Percentiles rank a stretch among this genome's conserved stretches.
Conservation (phyloP, 2,113 vertebrate genomes). For the Dryoscopus gambensis region DNA sequence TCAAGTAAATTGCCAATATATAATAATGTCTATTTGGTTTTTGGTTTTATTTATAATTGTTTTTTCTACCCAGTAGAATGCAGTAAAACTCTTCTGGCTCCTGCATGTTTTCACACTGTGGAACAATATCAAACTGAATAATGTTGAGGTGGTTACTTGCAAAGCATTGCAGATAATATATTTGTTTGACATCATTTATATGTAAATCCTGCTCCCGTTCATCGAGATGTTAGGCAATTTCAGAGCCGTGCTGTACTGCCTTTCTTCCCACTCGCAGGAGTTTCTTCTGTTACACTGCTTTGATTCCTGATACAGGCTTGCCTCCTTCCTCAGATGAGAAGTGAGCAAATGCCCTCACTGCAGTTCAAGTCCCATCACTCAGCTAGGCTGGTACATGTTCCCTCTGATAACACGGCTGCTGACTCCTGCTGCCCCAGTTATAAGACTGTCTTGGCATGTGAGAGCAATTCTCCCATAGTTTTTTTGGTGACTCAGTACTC, state of each 20-base stretch:
- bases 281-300: not conserved
- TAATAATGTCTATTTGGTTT: not conserved
- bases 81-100: constrained; percentile 1
- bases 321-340: not conserved
- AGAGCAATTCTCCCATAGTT: rapidly evolving
- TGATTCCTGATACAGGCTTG: not conserved
- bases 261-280: not conserved
- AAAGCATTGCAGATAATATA: constrained; percentile 38
- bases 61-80: not conserved
- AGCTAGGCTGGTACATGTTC: not conserved
- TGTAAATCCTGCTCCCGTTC: constrained; percentile 63
- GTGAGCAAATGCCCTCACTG: not conserved
- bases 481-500: not conserved
- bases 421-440: not conserved
- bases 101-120: constrained; percentile 27
- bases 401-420: not conserved
- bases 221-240: constrained; percentile 29
- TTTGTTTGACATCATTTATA: constrained; percentile 48
- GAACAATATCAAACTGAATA: constrained; percentile 55
- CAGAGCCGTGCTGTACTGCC: not conserved
- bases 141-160: constrained; percentile 40
- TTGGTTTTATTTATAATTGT: not conserved
- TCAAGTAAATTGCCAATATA: constrained; percentile 6
- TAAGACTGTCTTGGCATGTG: not conserved
- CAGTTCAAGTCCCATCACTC: not conserved